Percentiles rank a stretch among this genome's conserved stretches.
phyloP scores from a whole-genome alignment of 2,113 vertebrate species.

The Phasianus colchicus region DNA sequence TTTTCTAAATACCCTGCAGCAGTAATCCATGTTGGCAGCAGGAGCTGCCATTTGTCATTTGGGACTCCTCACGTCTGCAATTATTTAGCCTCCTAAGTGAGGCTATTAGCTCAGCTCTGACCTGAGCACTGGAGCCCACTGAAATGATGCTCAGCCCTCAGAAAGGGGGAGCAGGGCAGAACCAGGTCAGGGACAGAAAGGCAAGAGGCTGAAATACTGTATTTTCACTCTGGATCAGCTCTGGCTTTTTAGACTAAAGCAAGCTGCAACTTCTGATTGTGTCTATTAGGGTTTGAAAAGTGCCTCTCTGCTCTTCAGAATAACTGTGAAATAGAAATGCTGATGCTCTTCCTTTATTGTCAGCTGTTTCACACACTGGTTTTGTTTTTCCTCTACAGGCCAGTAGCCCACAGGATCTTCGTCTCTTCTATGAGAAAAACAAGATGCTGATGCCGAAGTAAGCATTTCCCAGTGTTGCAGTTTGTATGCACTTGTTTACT shows the following conservation, averaged over 20 bases:
- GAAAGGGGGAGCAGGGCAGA: not conserved
- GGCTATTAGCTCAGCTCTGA: constrained; percentile 35
- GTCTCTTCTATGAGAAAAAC: constrained; percentile 95
- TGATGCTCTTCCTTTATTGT: not conserved
- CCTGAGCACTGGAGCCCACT: not conserved
- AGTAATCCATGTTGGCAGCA: constrained; percentile 36
- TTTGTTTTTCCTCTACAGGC: constrained; percentile 79
- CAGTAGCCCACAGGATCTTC: constrained; percentile 94
- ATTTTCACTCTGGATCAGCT: not conserved
- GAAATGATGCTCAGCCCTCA: not conserved
- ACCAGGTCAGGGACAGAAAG: not conserved
- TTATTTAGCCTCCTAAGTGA: constrained; percentile 19
- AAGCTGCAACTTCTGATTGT: not conserved
- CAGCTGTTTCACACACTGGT: not conserved
- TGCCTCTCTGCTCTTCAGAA: not conserved
- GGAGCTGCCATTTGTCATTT: constrained; percentile 56
- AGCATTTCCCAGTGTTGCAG: constrained; percentile 54
- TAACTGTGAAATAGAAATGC: constrained; percentile 4
- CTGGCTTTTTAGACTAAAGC: not conserved
- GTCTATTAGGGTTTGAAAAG: not conserved
- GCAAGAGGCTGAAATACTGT: not conserved
- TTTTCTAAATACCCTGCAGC: constrained; percentile 40
- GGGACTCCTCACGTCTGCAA: not conserved
- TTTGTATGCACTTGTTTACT: constrained; percentile 32
- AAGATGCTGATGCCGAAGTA: constrained; percentile 90